Base-by-base conservation (phyloP, 2,888 invertebrate genomes). In the Anthophora plumipes region DNA sequence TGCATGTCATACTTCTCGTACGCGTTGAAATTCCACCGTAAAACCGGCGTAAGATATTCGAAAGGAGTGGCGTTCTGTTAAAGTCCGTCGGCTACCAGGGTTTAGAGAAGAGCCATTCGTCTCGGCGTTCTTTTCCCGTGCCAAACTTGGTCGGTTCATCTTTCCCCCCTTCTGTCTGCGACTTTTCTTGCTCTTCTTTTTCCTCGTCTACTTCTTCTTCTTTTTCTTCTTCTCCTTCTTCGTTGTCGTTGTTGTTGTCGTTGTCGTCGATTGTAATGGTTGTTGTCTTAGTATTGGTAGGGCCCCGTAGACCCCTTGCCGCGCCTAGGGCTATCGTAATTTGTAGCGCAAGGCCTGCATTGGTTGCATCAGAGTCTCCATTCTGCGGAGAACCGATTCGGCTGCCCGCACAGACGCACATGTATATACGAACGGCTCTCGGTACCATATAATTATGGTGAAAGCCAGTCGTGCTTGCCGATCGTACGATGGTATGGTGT, bases 401-500 rank as follows among this genome's bases (percentile, higher is more conserved):
- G 76, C 61, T 43, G 43, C 31, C 41, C 48, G 37, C 31, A 39
- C 37, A 39, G 11, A 22, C 48, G 60, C 41, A 48, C 43, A 50
- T 31, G 43, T 46, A 41, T 20, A 60, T 31, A 43, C 54, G 48
- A 55, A 55, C 41, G 14, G 37, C 71, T 74, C 66, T 60, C 52
- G 67, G 71, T 70, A 89, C 86, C 88, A 85, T 91, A 84, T 91
- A 91, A 91, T 91, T 91, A 91, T 85, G 90, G 91, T 90, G 91
- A 91, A 91, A 91, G 91, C 89, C 90, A 86, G 88, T 82, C 80
- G 71, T 57, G 74, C 39, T 52, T 55, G 77, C 43, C 22, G 73
- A 71, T 79, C 68, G 70, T 61, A 55, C 50, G 63, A 54, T 31
- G 67, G 50, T 57, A 64, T 39, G 67, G 70, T 20, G 64, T 69